Evolutionary conservation across 2,113 vertebrate genomes (phyloP).

Genomic region (Nothoprocta perdicaria): DNA sequence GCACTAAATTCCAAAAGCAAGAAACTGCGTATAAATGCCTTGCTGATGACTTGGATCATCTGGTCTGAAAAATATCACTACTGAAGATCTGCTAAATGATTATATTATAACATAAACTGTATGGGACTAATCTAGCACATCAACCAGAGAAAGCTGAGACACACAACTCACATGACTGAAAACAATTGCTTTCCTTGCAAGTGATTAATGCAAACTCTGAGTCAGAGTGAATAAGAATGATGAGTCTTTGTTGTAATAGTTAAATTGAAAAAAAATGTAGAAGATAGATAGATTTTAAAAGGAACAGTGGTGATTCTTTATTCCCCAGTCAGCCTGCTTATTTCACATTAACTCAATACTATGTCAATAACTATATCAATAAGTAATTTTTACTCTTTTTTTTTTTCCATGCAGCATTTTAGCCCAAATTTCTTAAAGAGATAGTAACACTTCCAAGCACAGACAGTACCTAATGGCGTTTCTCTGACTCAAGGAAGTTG

Average conservation of each 20-base stretch:
- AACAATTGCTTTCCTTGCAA: not conserved
- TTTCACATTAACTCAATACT: not conserved
- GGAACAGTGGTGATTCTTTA: not conserved
- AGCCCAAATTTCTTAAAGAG: not conserved
- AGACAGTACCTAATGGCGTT: not conserved
- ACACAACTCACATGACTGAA: not conserved
- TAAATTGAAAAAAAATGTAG: not conserved
- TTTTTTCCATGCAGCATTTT: not conserved
- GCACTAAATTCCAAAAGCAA: not conserved
- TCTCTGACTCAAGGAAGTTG: not conserved
- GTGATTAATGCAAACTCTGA: constrained; percentile 27
- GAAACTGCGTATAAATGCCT: not conserved
- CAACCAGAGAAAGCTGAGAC: not conserved
- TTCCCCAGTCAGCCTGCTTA: not conserved
- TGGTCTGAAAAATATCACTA: not conserved
- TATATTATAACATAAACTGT: not conserved
- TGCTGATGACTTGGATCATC: not conserved
- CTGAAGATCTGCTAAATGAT: not conserved
- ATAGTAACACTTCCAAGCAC: not conserved
- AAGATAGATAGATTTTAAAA: not conserved
- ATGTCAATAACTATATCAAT: not conserved
- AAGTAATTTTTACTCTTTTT: not conserved
- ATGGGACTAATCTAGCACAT: not conserved
- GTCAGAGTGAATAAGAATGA: not conserved
- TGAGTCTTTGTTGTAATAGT: not conserved